Evolutionary conservation across 1,140 invertebrate species (phyloP).

Genomic region (Lanistes nyassanus): DNA sequence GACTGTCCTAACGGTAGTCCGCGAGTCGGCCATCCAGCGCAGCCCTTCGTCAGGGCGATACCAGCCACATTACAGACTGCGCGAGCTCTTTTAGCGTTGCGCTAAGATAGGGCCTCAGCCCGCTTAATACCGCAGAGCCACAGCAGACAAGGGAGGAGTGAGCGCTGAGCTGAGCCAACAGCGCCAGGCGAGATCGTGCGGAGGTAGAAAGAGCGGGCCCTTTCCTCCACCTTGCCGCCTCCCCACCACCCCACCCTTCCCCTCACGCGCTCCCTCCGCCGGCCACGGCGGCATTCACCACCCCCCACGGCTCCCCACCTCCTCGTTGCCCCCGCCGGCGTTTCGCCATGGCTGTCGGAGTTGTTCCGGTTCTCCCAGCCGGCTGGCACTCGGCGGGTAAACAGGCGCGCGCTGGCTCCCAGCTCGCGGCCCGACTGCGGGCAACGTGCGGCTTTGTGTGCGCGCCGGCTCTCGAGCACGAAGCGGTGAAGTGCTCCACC

Average conservation of each 20-base stretch:
- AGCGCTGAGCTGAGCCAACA: too few species aligned
- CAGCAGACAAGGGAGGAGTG: too few species aligned
- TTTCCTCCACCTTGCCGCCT: too few species aligned
- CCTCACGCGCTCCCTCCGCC: background rate
- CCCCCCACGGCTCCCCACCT: background rate
- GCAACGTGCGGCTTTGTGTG: slow-evolving; percentile 1
- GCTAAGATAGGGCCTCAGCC: background rate
- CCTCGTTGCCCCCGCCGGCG: slow-evolving; percentile 7
- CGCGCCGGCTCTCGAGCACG: slow-evolving; percentile 8
- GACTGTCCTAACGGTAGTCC: too few species aligned
- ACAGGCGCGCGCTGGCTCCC: slow-evolving; percentile 15
- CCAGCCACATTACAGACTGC: too few species aligned
- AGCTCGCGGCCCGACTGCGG: slow-evolving; percentile 2
- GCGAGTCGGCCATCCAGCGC: too few species aligned
- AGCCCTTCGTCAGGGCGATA: too few species aligned
- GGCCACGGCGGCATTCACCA: background rate
- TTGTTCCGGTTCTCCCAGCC: slow-evolving; percentile 16
- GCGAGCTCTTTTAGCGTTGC: too few species aligned
- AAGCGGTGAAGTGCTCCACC: background rate
- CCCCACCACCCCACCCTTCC: background rate
- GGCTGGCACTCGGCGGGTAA: slow-evolving; percentile 16
- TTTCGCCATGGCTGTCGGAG: background rate
- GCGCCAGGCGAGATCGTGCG: too few species aligned
- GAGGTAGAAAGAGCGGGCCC: too few species aligned
- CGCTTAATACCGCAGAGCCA: background rate